Evolutionary conservation across 2,113 vertebrate genomes (phyloP).

Genomic region (Odocoileus virginianus): DNA sequence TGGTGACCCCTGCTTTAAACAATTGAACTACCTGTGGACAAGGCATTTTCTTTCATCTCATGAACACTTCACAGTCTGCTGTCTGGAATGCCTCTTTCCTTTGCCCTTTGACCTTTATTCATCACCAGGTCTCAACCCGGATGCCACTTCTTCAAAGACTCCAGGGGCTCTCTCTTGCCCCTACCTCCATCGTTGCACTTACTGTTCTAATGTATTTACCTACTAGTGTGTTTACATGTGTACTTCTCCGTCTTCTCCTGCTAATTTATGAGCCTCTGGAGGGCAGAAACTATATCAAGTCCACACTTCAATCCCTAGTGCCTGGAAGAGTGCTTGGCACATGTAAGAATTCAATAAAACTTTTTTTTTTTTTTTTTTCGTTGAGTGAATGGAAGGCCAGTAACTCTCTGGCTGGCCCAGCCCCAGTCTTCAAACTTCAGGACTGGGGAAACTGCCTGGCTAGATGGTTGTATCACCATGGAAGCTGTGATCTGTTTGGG

Average conservation of each 20-base stretch:
- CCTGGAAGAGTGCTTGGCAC: neutral
- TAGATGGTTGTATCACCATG: conserved; percentile 65
- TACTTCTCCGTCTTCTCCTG: neutral
- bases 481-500: conserved; percentile 68
- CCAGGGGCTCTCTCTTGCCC: neutral
- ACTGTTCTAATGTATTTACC: neutral
- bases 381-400: neutral
- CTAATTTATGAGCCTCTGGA: neutral
- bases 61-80: neutral
- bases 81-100: neutral
- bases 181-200: neutral
- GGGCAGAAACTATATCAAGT: neutral
- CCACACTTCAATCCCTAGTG: neutral
- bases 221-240: neutral
- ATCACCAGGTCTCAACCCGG: neutral
- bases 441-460: conserved; percentile 64
- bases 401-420: neutral
- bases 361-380: neutral
- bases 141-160: neutral
- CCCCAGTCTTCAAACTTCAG: neutral
- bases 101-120: neutral
- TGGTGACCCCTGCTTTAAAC: neutral
- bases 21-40: neutral
- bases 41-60: neutral
- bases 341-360: neutral